phyloP scores from a whole-genome alignment of 92 coral and sea anemone genomes.

The Micromussa lordhowensis region DNA sequence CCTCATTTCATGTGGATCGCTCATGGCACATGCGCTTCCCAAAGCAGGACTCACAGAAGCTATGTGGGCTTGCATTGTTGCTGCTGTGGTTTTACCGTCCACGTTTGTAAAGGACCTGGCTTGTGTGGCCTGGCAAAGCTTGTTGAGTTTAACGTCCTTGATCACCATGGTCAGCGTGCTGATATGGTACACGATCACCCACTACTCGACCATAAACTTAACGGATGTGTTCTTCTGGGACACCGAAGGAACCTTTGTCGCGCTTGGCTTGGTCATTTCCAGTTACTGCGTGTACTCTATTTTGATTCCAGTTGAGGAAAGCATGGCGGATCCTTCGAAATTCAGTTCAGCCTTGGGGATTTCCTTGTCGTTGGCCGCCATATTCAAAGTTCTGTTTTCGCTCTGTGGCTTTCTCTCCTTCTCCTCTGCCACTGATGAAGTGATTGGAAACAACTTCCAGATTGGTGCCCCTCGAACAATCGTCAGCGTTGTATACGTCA shows the following conservation, averaged over 20 bases:
- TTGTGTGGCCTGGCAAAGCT: slow-evolving; percentile 21
- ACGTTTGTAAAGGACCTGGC: slow-evolving; percentile 34
- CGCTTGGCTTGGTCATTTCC: background rate
- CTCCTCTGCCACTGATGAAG: slow-evolving; percentile 5
- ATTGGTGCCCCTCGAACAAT: background rate
- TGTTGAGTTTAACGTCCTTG: slow-evolving; percentile 13
- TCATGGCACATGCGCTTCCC: slow-evolving; percentile 40
- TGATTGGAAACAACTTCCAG: slow-evolving; percentile 23
- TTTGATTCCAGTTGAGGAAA: slow-evolving; percentile 26
- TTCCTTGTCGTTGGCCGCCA: background rate
- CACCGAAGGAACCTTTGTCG: slow-evolving; percentile 12
- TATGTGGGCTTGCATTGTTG: slow-evolving; percentile 43
- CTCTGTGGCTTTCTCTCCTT: slow-evolving; percentile 23
- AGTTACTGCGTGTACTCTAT: slow-evolving; percentile 12
- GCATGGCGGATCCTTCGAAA: slow-evolving; percentile 8
- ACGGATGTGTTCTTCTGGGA: slow-evolving; percentile 27
- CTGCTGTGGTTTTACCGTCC: slow-evolving; percentile 52
- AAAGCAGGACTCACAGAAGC: slow-evolving; percentile 33
- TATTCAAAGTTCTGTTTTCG: slow-evolving; percentile 8
- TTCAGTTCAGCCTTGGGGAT: slow-evolving; percentile 7
- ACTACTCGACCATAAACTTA: background rate
- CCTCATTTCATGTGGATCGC: slow-evolving; percentile 60
- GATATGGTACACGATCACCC: background rate
- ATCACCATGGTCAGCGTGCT: background rate
- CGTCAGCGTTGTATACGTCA: slow-evolving; percentile 13